Evolutionary conservation across 2,888 invertebrate species (phyloP).

Genomic region (Sinohyriopsis cumingii): DNA sequence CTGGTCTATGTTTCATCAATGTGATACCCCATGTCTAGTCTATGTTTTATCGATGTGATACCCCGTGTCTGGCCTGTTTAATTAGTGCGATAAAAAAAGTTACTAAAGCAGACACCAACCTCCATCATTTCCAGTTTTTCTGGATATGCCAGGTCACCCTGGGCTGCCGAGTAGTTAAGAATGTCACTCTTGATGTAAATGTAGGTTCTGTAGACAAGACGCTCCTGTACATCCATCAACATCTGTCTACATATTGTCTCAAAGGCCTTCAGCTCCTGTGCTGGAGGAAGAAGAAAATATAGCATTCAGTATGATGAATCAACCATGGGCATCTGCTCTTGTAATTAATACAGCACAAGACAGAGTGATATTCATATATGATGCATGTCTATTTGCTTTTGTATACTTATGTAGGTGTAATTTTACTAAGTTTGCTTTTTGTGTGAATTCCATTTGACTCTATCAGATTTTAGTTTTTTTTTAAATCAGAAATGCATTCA

Average conservation of each 20-base stretch:
- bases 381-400: too few species aligned
- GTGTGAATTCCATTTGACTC: too few species aligned
- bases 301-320: neutral
- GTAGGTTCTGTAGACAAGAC: slow-evolving; percentile 95
- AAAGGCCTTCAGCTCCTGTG: slow-evolving; percentile 83
- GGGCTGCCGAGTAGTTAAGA: slow-evolving; percentile 83
- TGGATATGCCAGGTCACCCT: slow-evolving; percentile 97
- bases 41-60: too few species aligned
- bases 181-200: slow-evolving; percentile 95
- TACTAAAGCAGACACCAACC: slow-evolving; percentile 69
- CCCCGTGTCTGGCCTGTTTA: too few species aligned
- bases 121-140: slow-evolving; percentile 99
- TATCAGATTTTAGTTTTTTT: too few species aligned
- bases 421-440: too few species aligned
- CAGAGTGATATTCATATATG: too few species aligned
- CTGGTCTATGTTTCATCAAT: too few species aligned
- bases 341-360: too few species aligned
- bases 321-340: neutral
- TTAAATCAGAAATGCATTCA: too few species aligned
- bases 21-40: too few species aligned
- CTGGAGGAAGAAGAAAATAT: slow-evolving; percentile 66
- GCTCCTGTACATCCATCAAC: slow-evolving; percentile 92
- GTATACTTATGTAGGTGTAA: too few species aligned
- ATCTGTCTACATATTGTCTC: slow-evolving; percentile 85
- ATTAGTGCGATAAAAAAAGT: neutral